Evolutionary conservation across 2,888 invertebrate genomes (phyloP).

Genomic region (Phyllotreta striolata): DNA sequence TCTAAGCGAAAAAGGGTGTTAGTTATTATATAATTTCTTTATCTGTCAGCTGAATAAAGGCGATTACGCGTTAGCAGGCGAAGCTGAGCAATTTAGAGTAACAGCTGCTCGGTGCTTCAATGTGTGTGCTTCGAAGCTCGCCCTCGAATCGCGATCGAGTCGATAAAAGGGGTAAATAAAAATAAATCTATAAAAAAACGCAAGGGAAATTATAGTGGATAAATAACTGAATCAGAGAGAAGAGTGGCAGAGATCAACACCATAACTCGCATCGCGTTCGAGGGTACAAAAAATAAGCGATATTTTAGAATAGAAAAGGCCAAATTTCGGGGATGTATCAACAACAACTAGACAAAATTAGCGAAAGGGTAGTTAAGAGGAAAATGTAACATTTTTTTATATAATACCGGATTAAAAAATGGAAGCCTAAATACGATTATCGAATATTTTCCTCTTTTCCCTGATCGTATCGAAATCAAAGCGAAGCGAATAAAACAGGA

Average conservation of each 20-base stretch:
- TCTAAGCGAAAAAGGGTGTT: conserved; percentile 51
- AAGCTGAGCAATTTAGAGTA: conserved; percentile 48
- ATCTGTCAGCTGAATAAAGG: conserved; percentile 56
- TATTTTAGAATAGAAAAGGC: conserved; percentile 44
- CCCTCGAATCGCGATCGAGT: conserved; percentile 23
- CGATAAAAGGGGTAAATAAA: conserved; percentile 2
- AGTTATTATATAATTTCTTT: conserved; percentile 45
- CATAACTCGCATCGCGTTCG: conserved; percentile 26
- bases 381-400: conserved; percentile 46
- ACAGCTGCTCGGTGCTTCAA: conserved; percentile 33
- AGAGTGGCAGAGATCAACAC: conserved; percentile 10
- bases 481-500: conserved; percentile 40
- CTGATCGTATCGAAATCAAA: conserved; percentile 44
- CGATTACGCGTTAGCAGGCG: conserved; percentile 54
- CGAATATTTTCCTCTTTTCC: conserved; percentile 45
- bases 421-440: conserved; percentile 56
- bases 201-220: conserved; percentile 7
- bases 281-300: conserved; percentile 42
- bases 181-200: background rate
- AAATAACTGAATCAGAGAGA: background rate
- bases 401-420: conserved; percentile 48
- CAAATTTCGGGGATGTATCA: conserved; percentile 49
- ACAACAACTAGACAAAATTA: conserved; percentile 53
- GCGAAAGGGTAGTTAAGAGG: conserved; percentile 44
- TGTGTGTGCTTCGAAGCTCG: conserved; percentile 17